Evolutionary conservation across 2,113 vertebrate species (phyloP).

Genomic region (Phalacrocorax aristotelis): DNA sequence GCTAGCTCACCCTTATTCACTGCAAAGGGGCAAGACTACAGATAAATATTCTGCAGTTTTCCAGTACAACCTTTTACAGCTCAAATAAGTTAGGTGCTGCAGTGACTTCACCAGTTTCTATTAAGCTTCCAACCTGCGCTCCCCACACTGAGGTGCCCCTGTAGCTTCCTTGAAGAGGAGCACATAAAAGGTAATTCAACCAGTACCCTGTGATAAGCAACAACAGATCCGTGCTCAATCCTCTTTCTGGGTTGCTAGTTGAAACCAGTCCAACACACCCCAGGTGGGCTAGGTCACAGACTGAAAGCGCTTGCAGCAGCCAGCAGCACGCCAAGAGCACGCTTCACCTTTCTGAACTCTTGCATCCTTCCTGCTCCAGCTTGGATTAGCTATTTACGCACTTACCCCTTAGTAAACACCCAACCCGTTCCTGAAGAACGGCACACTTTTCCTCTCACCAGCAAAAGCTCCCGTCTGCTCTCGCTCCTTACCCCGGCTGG

Average conservation of each 20-base stretch:
- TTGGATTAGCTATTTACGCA: rapidly evolving
- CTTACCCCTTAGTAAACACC: neutral
- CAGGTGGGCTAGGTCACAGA: no score
- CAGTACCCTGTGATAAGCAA: rapidly evolving
- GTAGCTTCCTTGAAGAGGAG: no score
- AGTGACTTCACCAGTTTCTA: neutral
- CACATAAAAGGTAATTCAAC: rapidly evolving
- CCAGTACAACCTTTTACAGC: no score
- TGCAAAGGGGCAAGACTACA: no score
- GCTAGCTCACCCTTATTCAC: rapidly evolving
- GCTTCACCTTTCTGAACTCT: no score
- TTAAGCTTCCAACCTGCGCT: neutral
- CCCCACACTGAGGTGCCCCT: neutral
- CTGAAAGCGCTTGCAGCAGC: neutral
- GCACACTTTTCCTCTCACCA: neutral
- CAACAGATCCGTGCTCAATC: rapidly evolving
- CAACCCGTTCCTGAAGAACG: neutral
- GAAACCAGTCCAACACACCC: no score
- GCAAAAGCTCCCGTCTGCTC: neutral
- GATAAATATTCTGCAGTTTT: no score
- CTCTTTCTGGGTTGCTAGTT: neutral
- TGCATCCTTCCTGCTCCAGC: neutral
- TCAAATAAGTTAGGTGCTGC: no score
- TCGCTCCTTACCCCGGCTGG: neutral
- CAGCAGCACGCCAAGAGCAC: no score